phyloP scores from a whole-genome alignment of 1,140 invertebrate genomes.

The Nephila pilipes region DNA sequence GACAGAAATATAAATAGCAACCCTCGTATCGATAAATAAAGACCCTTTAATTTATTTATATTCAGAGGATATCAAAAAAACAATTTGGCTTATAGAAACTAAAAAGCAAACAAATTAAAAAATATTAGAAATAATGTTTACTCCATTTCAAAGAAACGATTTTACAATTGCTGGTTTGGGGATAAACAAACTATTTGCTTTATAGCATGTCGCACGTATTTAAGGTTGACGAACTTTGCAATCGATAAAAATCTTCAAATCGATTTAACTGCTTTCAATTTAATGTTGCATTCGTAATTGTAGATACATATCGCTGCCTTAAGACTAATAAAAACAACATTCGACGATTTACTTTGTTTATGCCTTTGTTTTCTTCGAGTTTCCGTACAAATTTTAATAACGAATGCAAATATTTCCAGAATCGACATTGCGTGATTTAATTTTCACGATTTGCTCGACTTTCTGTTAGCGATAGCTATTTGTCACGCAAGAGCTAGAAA shows the following conservation, averaged over 20 bases:
- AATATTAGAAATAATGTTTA: too few relatives aligned
- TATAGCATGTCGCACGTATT: background rate
- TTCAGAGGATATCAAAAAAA: too few relatives aligned
- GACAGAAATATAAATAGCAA: too few relatives aligned
- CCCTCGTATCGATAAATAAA: too few relatives aligned
- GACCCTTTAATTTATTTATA: too few relatives aligned
- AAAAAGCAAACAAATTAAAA: too few relatives aligned
- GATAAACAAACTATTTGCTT: background rate
- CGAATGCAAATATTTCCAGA: background rate
- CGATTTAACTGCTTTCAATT: background rate
- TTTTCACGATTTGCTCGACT: background rate
- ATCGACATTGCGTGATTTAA: slow-evolving; percentile 10
- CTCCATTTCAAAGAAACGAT: background rate
- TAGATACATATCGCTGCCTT: too few relatives aligned
- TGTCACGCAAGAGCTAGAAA: background rate
- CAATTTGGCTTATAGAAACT: too few relatives aligned
- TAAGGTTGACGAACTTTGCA: background rate
- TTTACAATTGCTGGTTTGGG: background rate
- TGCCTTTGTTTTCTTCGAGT: background rate
- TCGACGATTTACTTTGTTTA: background rate
- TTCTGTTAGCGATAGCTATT: background rate
- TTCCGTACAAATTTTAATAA: background rate
- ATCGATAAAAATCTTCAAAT: slow-evolving; percentile 16
- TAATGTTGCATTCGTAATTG: too few relatives aligned
- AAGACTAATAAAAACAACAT: background rate